Percentiles rank a stretch among this genome's conserved stretches.
phyloP scores from a whole-genome alignment of 1,140 invertebrate genomes.

The Trialeurodes vaporariorum region DNA sequence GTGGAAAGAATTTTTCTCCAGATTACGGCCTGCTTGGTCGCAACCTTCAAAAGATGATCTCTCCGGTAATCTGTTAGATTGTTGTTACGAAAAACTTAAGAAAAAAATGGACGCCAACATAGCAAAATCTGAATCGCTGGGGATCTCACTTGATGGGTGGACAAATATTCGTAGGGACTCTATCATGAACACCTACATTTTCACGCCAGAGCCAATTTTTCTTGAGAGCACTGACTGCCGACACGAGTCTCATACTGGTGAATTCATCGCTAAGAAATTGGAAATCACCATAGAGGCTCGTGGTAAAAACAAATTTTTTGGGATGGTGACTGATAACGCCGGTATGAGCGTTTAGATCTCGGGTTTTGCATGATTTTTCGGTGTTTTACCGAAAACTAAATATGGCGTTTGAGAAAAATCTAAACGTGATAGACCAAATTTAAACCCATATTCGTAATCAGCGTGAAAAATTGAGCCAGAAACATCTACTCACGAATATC shows the following conservation, averaged over 20 bases:
- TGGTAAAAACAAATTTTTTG: conserved; percentile 26
- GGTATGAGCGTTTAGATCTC: no score
- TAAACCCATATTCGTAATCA: no score
- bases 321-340: conserved; percentile 26
- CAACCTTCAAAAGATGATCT: conserved; percentile 16
- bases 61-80: conserved; percentile 18
- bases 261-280: conserved; percentile 23
- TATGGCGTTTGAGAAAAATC: no score
- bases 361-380: no score
- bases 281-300: conserved; percentile 25
- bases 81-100: conserved; percentile 10
- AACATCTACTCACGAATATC: no score
- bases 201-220: conserved; percentile 27
- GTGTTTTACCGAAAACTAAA: no score
- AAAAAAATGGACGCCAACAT: neutral
- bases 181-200: conserved; percentile 27
- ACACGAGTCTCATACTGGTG: conserved; percentile 23
- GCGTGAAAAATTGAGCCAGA: no score
- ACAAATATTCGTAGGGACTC: conserved; percentile 26
- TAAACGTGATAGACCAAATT: no score
- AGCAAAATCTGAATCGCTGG: conserved; percentile 4
- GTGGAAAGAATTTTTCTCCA: conserved; percentile 20
- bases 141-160: conserved; percentile 28
- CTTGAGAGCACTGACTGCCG: conserved; percentile 21
- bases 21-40: conserved; percentile 14